Conservation (phyloP, 2,797 vertebrate species). For the Liasis olivaceus region DNA sequence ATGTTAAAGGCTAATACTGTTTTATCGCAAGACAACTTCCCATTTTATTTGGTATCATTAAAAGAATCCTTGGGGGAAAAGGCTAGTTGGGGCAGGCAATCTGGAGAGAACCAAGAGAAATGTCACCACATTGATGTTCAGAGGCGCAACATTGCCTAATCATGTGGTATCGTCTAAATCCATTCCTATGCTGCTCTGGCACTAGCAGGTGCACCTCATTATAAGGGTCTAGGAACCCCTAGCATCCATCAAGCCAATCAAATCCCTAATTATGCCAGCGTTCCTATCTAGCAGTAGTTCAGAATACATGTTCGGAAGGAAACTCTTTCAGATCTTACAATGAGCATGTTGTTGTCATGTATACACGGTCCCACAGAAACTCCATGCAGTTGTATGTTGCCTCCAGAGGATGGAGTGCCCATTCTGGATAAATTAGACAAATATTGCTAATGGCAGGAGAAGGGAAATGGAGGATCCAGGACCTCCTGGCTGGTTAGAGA, state of each 20-base stretch:
- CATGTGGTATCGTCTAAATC: neutral
- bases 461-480: neutral
- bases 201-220: neutral
- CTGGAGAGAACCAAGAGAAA: neutral
- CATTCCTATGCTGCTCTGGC: neutral
- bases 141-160: neutral
- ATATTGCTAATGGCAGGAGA: neutral
- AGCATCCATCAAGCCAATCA: neutral
- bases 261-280: neutral
- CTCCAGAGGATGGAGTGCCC: neutral
- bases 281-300: neutral
- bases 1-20: neutral
- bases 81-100: neutral
- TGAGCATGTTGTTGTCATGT: neutral
- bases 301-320: neutral
- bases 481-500: neutral
- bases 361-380: no score
- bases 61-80: neutral
- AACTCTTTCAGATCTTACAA: neutral
- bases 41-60: neutral
- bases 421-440: neutral
- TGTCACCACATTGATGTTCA: neutral
- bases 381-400: neutral
- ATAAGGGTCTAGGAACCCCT: neutral
- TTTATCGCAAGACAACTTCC: neutral